Evolutionary conservation across 2,113 vertebrate species (phyloP), one percentile per base, ranked within the genome.

Genomic region (Pardalotus punctatus): DNA sequence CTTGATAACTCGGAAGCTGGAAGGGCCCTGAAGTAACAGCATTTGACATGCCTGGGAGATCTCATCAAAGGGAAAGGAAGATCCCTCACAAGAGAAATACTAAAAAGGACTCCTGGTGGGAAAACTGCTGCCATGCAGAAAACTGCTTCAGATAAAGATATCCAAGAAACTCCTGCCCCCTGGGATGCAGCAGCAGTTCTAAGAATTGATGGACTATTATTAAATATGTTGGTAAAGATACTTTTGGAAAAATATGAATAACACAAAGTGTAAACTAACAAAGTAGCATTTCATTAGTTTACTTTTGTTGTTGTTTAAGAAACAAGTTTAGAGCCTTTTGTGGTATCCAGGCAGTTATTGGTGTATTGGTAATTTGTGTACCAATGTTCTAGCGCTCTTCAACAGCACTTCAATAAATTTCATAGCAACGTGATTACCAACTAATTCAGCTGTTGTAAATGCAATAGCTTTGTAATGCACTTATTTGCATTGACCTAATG

Each of bases 1-100:
- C 78, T 94, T 88, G 83, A 74, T 72, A 72, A 92, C 35, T 92
- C 18, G 19, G 72, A 42, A 58, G 64, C 38, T 76, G 27, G 86
- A 54, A 94, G 36, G 18, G n/a, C 51, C 65, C 67, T 92, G 88
- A 96, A 87, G 72, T 96, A 96, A 96, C 69, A 80, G 76, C 54
- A 57, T 96, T 84, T 97, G 96, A 96, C 95, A 58, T 78, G 92
- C 88, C 66, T 94, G 93, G 81, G 88, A 73, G 57, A 86, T 58
- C 57, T 96, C 48, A 82, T 71, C 79, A 84, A 84, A 86, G 27
- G 58, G n/a, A 62, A 61, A 86, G 69, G 82, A 88, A 82, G 76
- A 92, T 70, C 54, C 27, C 48, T 88, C 94, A 93, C 88, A 94
- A 61, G 69, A 71, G 73, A 95, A 87, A 77, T 67, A 57, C 28